Evolutionary conservation across 2,888 invertebrate species (phyloP).

Genomic region (Ceratothoa steindachneri): DNA sequence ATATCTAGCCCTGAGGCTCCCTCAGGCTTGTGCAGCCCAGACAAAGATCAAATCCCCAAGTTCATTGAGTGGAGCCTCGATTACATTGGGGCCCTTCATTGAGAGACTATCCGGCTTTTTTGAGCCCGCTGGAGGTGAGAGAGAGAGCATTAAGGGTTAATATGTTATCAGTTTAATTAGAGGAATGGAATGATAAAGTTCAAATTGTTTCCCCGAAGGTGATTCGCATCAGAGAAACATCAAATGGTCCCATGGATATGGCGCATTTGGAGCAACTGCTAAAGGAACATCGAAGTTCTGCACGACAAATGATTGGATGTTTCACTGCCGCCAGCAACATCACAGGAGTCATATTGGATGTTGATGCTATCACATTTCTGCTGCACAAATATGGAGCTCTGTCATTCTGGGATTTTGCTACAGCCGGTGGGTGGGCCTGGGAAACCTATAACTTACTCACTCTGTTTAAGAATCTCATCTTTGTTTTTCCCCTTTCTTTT

Average conservation of each 20-base stretch:
- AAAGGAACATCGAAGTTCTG: constrained; percentile 56
- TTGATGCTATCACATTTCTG: constrained; percentile 72
- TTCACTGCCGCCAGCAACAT: constrained; percentile 82
- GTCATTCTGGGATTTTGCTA: constrained; percentile 85
- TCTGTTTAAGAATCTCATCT: not conserved
- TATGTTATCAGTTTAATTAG: too few relatives aligned
- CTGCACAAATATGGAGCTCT: constrained; percentile 77
- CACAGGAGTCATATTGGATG: constrained; percentile 81
- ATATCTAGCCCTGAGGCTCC: too few relatives aligned
- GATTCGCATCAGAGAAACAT: constrained; percentile 71
- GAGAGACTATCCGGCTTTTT: too few relatives aligned
- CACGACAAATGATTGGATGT: constrained; percentile 69
- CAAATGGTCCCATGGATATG: constrained; percentile 73
- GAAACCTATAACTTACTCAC: too few relatives aligned
- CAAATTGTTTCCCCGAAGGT: too few relatives aligned
- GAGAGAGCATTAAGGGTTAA: too few relatives aligned
- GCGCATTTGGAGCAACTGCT: constrained; percentile 69
- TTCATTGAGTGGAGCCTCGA: too few relatives aligned
- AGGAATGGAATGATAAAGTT: too few relatives aligned
- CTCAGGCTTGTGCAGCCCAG: too few relatives aligned
- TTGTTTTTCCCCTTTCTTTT: not conserved
- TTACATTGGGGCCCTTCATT: too few relatives aligned
- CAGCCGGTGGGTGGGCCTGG: constrained; percentile 64
- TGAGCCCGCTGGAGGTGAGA: too few relatives aligned
- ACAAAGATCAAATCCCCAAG: too few relatives aligned